Evolutionary conservation across 2,797 vertebrate genomes (phyloP), one percentile per base, ranked within the genome.

Genomic region (Tolypeutes matacus): DNA sequence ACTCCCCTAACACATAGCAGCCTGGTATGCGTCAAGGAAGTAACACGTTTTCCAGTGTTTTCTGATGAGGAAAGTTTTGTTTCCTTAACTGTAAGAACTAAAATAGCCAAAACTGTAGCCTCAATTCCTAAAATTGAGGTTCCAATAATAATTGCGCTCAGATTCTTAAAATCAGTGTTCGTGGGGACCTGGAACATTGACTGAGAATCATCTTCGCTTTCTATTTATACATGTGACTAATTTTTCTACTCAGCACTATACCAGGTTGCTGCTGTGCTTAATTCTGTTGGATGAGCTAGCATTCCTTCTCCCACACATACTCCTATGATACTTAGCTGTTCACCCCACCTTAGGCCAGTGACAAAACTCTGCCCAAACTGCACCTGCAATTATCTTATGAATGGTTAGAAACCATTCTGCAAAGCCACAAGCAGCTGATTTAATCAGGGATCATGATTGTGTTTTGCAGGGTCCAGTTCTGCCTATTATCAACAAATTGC

Each of bases 171-270:
- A 69, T 60, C 85, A 36, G 81, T 36, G 60, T 86, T 83, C 86
- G 90, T 83, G 95, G 96, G 89, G 86, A 69, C 88, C 87, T 29
- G 53, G 80, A 84, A 84, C 83, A 80, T 23, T 10, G 60, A 89
- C 95, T 60, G 91, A 72, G 42, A 67, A 80, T 62, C 67, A 81
- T 75, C 86, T 83, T 76, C 91, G 95, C 85, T 72, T 94, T 91
- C 95, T 95, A 95, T 95, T 97, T 96, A 91, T 87, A 96, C 94
- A 62, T 75, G 91, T 95, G 95, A 97, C 96, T 95, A 94, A 95
- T 78, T 90, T 94, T 94, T 95, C 82, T 12, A 42, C 94, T 95
- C 86, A 91, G 92, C 83, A 75, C 83, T 89, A 42, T 12, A 31
- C 75, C 80, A 92, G 84, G 65, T 81, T 92, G 95, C 15, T 73